These are phyloP conservation scores for Macaria liturata DNA, from an alignment of 2,888 invertebrate species.

Conservation along the genomic window DNA sequence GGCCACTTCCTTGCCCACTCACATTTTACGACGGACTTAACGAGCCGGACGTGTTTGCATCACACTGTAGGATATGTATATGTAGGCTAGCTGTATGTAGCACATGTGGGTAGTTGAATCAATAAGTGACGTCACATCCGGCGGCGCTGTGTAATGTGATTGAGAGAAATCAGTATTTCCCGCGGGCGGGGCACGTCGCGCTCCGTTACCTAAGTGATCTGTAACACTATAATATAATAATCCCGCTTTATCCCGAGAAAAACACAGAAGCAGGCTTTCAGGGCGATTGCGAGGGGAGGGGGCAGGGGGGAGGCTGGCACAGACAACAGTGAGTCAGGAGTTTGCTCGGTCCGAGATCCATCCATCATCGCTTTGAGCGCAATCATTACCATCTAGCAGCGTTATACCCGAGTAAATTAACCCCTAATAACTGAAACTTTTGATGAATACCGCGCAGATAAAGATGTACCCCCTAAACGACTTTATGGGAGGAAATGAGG, in stretches of 20 bases:
- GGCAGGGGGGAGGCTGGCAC: conserved; percentile 22
- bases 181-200: conserved; percentile 20
- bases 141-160: conserved; percentile 22
- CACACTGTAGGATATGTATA: too few relatives aligned
- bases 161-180: conserved; percentile 28
- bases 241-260: conserved; percentile 28
- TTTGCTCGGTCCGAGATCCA: conserved; percentile 46
- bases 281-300: not conserved
- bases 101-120: not conserved
- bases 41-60: too few relatives aligned
- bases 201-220: conserved; percentile 29
- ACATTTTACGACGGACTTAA: not conserved
- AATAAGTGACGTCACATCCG: conserved; percentile 8
- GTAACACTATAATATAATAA: conserved; percentile 33
- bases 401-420: conserved; percentile 33
- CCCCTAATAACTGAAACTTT: conserved; percentile 32
- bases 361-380: conserved; percentile 54
- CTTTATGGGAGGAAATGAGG: conserved; percentile 31
- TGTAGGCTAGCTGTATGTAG: too few relatives aligned
- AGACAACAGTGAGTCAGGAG: conserved; percentile 60
- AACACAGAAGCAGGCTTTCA: conserved; percentile 21
- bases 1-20: conserved; percentile 6
- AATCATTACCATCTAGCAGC: conserved; percentile 48
- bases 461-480: conserved; percentile 25
- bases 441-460: conserved; percentile 32